Percentiles rank a stretch among this genome's conserved stretches.
phyloP scores from a whole-genome alignment of 2,888 invertebrate genomes.

The Synergus itoensis region DNA sequence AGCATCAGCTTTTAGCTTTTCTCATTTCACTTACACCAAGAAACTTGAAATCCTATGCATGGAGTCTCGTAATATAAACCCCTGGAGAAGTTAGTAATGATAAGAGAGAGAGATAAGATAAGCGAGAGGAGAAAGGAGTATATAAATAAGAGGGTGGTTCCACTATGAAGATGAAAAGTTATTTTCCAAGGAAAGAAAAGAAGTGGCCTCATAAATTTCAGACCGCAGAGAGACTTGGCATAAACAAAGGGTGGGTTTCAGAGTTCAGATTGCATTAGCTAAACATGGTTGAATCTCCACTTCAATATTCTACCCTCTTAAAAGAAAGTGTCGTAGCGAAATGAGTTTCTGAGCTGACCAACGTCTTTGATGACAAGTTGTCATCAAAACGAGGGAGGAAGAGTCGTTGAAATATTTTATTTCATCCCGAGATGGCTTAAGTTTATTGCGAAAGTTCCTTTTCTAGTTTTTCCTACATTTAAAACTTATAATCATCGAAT shows the following conservation, averaged over 20 bases:
- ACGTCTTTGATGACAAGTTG: background rate
- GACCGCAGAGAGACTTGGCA: slow-evolving; percentile 46
- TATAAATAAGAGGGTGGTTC: slow-evolving; percentile 63
- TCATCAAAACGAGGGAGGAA: background rate
- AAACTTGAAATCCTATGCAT: background rate
- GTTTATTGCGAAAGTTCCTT: background rate
- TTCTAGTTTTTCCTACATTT: no score
- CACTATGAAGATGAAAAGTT: slow-evolving; percentile 66
- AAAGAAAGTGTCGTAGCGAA: slow-evolving; percentile 50
- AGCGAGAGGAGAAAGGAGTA: slow-evolving; percentile 47
- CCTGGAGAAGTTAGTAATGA: slow-evolving; percentile 6
- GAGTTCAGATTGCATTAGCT: slow-evolving; percentile 63
- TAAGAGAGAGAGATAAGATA: slow-evolving; percentile 51
- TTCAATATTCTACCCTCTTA: slow-evolving; percentile 8
- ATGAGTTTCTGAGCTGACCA: slow-evolving; percentile 16
- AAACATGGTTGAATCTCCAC: slow-evolving; percentile 54
- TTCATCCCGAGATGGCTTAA: slow-evolving; percentile 11
- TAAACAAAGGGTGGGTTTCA: slow-evolving; percentile 63
- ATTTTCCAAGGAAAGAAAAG: slow-evolving; percentile 60
- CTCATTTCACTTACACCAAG: background rate
- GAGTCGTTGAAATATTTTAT: slow-evolving; percentile 11
- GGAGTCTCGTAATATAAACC: background rate
- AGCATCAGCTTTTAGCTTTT: no score
- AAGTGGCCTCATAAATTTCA: slow-evolving; percentile 65
- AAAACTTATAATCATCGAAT: background rate